Evolutionary conservation across 1,140 invertebrate genomes (phyloP).

Genomic region (Anadara kagoshimensis): DNA sequence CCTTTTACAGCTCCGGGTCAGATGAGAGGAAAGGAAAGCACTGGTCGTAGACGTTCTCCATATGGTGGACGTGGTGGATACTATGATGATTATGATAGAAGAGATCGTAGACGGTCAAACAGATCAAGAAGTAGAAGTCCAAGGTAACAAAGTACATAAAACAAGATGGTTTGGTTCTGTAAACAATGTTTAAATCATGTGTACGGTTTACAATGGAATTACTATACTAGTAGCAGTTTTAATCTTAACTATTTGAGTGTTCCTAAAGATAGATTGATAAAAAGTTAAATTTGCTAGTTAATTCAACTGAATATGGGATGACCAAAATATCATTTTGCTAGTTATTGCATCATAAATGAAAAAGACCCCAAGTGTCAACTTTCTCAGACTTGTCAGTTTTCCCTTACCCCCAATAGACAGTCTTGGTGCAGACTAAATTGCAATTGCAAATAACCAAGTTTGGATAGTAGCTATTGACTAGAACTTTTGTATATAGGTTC

Average conservation of each 20-base stretch:
- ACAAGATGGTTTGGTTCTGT: neutral
- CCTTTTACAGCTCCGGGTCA: constrained; percentile 49
- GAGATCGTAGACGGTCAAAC: constrained; percentile 29
- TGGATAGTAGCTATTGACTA: no score
- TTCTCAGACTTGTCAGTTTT: neutral
- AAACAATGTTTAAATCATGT: neutral
- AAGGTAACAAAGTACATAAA: constrained; percentile 36
- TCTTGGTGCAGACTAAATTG: no score
- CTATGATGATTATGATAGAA: constrained; percentile 37
- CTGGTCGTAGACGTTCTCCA: constrained; percentile 23
- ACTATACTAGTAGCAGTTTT: neutral
- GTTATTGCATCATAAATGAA: no score
- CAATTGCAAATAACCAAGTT: no score
- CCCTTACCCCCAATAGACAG: neutral
- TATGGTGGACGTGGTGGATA: constrained; percentile 41
- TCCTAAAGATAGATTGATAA: no score
- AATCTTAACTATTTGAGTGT: no score
- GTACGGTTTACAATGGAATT: neutral
- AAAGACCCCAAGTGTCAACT: neutral
- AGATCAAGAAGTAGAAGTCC: constrained; percentile 59
- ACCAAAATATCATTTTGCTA: neutral
- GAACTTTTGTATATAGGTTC: no score
- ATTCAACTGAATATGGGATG: no score
- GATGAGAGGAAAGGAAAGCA: constrained; percentile 58
- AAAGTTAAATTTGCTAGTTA: no score